Evolutionary conservation across 2,113 vertebrate species (phyloP).

Genomic region (Marmota flaviventris): DNA sequence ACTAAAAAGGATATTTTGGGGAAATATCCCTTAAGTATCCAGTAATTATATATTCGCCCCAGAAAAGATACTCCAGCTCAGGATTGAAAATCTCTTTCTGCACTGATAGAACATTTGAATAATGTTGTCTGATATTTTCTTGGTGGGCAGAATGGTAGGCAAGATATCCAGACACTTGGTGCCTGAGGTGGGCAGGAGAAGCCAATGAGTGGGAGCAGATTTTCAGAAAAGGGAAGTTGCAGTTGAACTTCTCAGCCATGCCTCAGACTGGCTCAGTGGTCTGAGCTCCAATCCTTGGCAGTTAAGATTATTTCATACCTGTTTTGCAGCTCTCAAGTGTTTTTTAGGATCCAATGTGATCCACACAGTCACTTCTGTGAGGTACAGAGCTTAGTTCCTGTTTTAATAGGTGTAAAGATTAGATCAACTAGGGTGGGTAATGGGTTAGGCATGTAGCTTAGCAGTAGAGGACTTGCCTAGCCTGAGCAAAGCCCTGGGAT

Average conservation of each 20-base stretch:
- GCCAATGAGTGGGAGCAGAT: background rate
- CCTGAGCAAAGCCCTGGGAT: background rate
- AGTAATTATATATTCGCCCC: rapidly evolving
- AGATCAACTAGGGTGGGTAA: background rate
- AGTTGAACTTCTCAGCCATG: background rate
- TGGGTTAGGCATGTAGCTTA: background rate
- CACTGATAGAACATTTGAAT: background rate
- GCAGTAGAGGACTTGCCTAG: no score
- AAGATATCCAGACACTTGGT: background rate
- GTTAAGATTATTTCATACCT: background rate
- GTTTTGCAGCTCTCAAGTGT: background rate
- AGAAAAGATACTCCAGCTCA: background rate
- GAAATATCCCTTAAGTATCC: background rate
- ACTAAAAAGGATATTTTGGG: background rate
- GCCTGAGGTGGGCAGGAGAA: background rate
- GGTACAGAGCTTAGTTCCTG: background rate
- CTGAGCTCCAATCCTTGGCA: background rate
- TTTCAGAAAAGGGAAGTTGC: slow-evolving; percentile 64
- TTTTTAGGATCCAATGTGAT: background rate
- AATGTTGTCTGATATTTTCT: background rate
- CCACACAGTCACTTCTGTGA: no score
- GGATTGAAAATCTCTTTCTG: background rate
- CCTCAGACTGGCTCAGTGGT: background rate
- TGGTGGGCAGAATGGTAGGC: background rate
- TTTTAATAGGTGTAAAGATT: background rate